Evolutionary conservation across 2,888 invertebrate species (phyloP).

Genomic region (Lysandra coridon): DNA sequence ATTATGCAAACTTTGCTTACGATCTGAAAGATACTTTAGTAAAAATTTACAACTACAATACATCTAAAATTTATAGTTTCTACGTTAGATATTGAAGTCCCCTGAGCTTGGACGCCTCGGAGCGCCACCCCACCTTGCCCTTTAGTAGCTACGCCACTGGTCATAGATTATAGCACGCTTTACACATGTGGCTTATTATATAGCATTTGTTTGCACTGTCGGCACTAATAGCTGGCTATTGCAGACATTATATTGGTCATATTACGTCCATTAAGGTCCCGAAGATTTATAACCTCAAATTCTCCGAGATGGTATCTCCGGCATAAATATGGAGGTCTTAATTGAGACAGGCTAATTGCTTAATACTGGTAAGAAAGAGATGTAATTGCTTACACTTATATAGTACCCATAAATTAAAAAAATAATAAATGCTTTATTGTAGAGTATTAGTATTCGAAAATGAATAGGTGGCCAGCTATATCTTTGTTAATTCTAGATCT

Average conservation of each 20-base stretch:
- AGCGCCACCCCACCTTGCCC: too few relatives aligned
- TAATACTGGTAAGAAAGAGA: not conserved
- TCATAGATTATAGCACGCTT: not conserved
- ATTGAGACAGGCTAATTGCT: conserved; percentile 18
- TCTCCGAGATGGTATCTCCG: not conserved
- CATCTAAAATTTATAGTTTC: too few relatives aligned
- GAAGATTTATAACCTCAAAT: conserved; percentile 17
- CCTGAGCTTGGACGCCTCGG: too few relatives aligned
- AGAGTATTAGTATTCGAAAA: too few relatives aligned
- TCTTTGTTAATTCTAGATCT: too few relatives aligned
- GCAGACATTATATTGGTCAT: conserved; percentile 58
- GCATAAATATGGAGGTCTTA: conserved; percentile 12
- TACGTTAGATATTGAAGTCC: too few relatives aligned
- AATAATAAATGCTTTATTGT: not conserved
- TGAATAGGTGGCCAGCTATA: too few relatives aligned
- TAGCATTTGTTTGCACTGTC: conserved; percentile 66
- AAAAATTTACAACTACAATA: too few relatives aligned
- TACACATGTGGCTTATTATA: not conserved
- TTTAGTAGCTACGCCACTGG: not conserved
- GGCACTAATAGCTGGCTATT: conserved; percentile 64
- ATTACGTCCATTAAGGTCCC: not conserved
- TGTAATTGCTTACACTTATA: not conserved
- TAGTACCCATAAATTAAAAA: not conserved
- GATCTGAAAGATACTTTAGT: too few relatives aligned
- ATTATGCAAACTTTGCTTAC: too few relatives aligned